Evolutionary conservation across 2,113 vertebrate genomes (phyloP), one percentile per base, ranked within the genome.

Genomic region (Apteryx mantelli): DNA sequence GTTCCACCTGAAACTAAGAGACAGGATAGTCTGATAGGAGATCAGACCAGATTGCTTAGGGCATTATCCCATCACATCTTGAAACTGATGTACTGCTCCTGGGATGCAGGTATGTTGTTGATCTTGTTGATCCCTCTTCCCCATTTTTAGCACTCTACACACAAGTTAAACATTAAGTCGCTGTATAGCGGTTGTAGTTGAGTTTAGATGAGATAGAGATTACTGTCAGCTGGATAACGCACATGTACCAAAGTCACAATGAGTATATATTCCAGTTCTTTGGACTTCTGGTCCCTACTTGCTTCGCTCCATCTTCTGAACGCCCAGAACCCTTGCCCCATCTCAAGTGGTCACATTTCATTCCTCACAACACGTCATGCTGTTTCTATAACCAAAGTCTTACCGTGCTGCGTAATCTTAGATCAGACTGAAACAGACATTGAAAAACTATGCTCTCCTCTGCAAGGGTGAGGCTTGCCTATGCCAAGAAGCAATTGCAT

Each of bases 341-440:
- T 10, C 26, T 11, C 48, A 8, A 32, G 38, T 1, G 5, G 13
- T 17, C 56, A 38, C 1, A 0, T 21, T 26, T 46, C 30, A 34
- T 13, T 46, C 34, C 38, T 8, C 46, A 55, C 8, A 64, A 18
- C 6, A 7, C 6, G 52, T 32, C 3, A 46, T 3, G 38, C 65
- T 8, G 17, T 40, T 73, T 48, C 76, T 40, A 14, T 22, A 28
- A 18, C 17, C 56, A 58, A 46, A 38, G 26, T 2, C 15, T 10
- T 9, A 32, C 58, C 76, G 2, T 28, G 46, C 76, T 36, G 65
- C 9, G 2, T 30, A 78, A 36, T 5, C 19, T 46, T 4, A 2
- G 13, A 3, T 15, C 4, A 56, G 46, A 11, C 7, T 0, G 1
- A 9, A 24, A 42, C 32, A 8, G 34, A 34, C 17, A 9, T 1